Conservation (phyloP, 2,797 vertebrate species). For the Urocyon cinereoargenteus region DNA sequence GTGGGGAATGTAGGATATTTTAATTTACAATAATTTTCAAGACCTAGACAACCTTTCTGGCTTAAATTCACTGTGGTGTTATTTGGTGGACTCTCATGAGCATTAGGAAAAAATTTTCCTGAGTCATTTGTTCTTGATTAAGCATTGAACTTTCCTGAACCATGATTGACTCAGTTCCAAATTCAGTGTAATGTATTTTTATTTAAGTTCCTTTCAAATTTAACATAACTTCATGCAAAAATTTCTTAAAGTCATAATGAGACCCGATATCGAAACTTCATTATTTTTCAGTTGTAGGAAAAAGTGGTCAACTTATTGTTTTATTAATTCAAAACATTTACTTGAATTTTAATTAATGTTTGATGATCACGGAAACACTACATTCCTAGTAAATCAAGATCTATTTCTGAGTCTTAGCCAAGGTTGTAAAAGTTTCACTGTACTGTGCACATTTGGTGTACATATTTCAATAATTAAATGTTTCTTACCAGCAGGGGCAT, state of each 20-base stretch:
- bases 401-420: background rate
- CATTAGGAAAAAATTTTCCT: background rate
- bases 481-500: constrained; percentile 62
- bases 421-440: background rate
- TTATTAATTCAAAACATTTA: constrained; percentile 31
- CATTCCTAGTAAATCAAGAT: constrained; percentile 19
- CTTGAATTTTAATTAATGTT: constrained; percentile 21
- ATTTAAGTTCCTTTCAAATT: constrained; percentile 39
- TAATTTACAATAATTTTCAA: constrained; percentile 40
- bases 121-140: constrained; percentile 29
- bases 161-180: background rate
- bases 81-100: background rate
- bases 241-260: constrained; percentile 46
- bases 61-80: background rate
- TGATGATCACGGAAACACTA: constrained; percentile 33
- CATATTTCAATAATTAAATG: constrained; percentile 47
- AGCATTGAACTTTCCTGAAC: background rate
- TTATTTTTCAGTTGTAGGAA: constrained; percentile 6
- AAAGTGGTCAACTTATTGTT: background rate
- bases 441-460: background rate
- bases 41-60: background rate
- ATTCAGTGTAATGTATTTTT: constrained; percentile 7
- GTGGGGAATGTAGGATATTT: background rate
- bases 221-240: constrained; percentile 3
- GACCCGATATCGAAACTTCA: constrained; percentile 23